These are phyloP conservation scores for Aurelia sp. DNA, from an alignment of 30 jellyfish, hydroid and myxozoan species.

Conservation along the genomic window DNA sequence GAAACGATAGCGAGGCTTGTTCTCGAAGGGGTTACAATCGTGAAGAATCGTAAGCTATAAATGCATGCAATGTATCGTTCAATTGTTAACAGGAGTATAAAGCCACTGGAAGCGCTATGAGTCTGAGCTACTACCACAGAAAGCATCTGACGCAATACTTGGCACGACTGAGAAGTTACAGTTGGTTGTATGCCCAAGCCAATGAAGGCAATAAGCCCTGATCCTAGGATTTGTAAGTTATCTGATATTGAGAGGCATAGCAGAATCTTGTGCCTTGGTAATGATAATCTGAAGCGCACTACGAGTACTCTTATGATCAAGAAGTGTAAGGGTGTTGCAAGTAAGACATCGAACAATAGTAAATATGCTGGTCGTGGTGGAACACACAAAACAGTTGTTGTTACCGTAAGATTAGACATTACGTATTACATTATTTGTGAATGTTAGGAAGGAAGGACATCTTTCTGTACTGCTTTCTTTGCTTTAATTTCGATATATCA, in stretches of 20 bases:
- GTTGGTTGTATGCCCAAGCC: neutral
- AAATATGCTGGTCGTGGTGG: no score
- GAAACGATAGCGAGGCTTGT: neutral
- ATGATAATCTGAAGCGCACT: neutral
- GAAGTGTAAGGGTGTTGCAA: no score
- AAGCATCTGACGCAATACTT: neutral
- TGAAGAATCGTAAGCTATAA: slow-evolving; percentile 9
- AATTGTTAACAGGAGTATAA: neutral
- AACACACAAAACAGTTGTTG: no score
- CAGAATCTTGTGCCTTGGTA: slow-evolving; percentile 37
- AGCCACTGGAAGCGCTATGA: neutral
- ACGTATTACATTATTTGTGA: no score
- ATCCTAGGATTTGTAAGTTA: neutral
- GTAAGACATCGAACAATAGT: no score
- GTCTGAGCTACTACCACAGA: neutral
- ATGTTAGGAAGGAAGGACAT: no score
- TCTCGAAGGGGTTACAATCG: neutral
- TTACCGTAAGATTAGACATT: no score
- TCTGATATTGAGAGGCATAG: slow-evolving; percentile 21
- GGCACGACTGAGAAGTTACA: neutral
- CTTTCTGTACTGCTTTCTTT: no score
- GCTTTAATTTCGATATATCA: no score
- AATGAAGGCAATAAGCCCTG: neutral
- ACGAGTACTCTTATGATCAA: no score
- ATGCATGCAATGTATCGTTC: slow-evolving; percentile 40